Percentiles rank a stretch among this genome's conserved stretches.
Conservation (phyloP, 2,888 invertebrate species). For the Caenorhabditis panamensis region DNA sequence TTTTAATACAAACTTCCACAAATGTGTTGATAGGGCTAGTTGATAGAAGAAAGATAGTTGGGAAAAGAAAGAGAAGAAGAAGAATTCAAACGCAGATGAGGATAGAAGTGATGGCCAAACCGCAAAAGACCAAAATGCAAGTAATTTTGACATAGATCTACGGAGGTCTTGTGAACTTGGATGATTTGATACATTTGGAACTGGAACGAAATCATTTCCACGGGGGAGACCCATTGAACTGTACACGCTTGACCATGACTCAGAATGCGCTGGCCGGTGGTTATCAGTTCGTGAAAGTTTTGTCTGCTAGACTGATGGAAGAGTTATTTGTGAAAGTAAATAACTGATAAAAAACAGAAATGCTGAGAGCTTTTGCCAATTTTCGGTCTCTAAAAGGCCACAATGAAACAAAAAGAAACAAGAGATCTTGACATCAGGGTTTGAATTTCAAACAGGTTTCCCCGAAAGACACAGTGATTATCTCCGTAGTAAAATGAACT, state of each 20-base stretch:
- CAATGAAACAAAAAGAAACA: neutral
- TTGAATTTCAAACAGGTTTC: constrained; percentile 49
- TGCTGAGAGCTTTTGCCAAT: neutral
- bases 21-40: constrained; percentile 22
- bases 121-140: constrained; percentile 58
- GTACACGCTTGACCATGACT: no score
- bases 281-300: neutral
- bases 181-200: no score
- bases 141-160: neutral
- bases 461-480: constrained; percentile 51
- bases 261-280: no score
- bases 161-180: constrained; percentile 9
- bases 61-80: constrained; percentile 8
- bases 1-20: constrained; percentile 27
- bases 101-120: constrained; percentile 43
- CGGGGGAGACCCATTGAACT: no score
- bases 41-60: constrained; percentile 33
- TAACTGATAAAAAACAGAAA: constrained; percentile 1
- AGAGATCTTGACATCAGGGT: constrained; percentile 30
- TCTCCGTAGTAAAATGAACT: constrained; percentile 48
- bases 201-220: no score
- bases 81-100: neutral
- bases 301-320: neutral
- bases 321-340: neutral
- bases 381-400: neutral